Evolutionary conservation across 2,797 vertebrate species (phyloP), one percentile per base, ranked within the genome.

Genomic region (Microtus californicus): DNA sequence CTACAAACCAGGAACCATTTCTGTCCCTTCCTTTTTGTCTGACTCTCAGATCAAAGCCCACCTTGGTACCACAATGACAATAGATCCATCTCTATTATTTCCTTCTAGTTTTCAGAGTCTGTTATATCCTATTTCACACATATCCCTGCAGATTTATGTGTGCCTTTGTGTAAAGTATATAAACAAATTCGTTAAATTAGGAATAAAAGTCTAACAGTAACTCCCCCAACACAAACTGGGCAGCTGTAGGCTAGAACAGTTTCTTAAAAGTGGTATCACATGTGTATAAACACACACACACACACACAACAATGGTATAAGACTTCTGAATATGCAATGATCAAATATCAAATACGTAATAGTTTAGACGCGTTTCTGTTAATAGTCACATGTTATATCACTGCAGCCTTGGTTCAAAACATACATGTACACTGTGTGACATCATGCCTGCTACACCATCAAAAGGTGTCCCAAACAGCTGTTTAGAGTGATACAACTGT

Each of bases 151-250:
- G 23, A 71, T n/a, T 7, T 43, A 40, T 51, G 54, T 77, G 43
- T 61, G 56, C 37, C 12, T 48, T 48, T 69, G 23, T 54, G 23
- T n/a, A 27, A 77, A 21, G 12, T 19, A 65, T 17, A 31, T 43
- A 93, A 85, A 65, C 56, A 23, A 76, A 76, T 61, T 23, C 61
- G 71, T 77, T 83, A 59, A 40, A 77, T 87, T 56, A 81, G 11
- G 89, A 71, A 89, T 89, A 77, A 81, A 89, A 77, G 74, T 48
- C 59, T 91, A 86, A 89, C 13, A 65, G 23, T 78, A 77, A 51
- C 34, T 15, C 27, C 17, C 23, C 43, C 13, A 54, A 59, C 34
- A 73, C 25, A 83, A 45, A 83, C 59, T 83, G 71, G 87, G 87
- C 34, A 77, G 21, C 9, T 34, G 11, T 8, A 73, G 37, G 74